Evolutionary conservation across 2,888 invertebrate genomes (phyloP).

Genomic region (Thecocarcelia acutangulata): DNA sequence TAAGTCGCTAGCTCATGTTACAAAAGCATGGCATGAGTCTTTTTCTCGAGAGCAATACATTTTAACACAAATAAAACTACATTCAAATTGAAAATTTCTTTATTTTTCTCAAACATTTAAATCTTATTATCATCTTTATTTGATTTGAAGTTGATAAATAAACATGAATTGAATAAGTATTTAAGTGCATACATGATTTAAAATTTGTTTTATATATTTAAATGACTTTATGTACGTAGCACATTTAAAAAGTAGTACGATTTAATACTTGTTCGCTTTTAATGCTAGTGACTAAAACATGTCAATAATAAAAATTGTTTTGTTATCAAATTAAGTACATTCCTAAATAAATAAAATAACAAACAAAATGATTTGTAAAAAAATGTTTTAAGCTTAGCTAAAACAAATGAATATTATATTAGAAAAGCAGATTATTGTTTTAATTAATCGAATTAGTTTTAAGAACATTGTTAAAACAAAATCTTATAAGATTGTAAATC

Average conservation of each 20-base stretch:
- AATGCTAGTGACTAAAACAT: conserved; percentile 55
- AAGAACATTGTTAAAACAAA: conserved; percentile 32
- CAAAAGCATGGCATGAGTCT: too few species aligned
- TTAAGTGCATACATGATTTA: conserved; percentile 52
- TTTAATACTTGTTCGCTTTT: conserved; percentile 33
- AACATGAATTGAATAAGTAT: conserved; percentile 57
- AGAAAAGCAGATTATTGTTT: conserved; percentile 3
- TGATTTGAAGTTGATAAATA: conserved; percentile 46
- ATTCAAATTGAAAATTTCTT: neutral
- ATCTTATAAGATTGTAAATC: conserved; percentile 56
- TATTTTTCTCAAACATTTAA: conserved; percentile 28
- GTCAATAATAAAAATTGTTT: conserved; percentile 25
- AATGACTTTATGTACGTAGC: conserved; percentile 16
- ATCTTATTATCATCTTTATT: conserved; percentile 44
- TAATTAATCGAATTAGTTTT: conserved; percentile 17
- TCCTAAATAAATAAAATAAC: conserved; percentile 7
- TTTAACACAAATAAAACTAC: neutral
- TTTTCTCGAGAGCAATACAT: too few species aligned
- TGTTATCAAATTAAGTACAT: conserved; percentile 44
- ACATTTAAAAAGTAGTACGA: conserved; percentile 41
- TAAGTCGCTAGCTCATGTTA: too few species aligned
- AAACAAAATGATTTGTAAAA: conserved; percentile 26
- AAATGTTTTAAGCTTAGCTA: conserved; percentile 41
- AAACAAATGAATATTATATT: conserved; percentile 17
- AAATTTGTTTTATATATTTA: conserved; percentile 6